Percentiles rank a stretch among this genome's conserved stretches.
These are phyloP conservation scores for Cantharis nigra DNA, from an alignment of 2,888 invertebrate genomes.

Conservation along the genomic window DNA sequence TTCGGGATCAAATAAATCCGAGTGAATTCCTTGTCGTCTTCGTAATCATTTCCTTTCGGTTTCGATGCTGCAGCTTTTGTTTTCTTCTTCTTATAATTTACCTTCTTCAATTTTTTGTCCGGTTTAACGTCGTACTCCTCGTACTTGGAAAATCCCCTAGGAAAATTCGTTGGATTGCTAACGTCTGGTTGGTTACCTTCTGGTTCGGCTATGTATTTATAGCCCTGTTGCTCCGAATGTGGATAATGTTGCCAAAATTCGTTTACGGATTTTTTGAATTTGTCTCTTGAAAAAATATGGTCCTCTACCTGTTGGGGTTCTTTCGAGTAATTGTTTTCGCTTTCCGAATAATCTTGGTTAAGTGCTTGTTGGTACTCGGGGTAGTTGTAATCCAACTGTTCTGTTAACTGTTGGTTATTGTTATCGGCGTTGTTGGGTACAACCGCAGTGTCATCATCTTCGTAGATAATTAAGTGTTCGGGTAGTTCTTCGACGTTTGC, in stretches of 20 bases:
- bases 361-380: slow-evolving; percentile 1
- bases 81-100: background rate
- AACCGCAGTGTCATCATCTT: slow-evolving; percentile 28
- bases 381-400: slow-evolving; percentile 9
- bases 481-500: slow-evolving; percentile 22
- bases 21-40: background rate
- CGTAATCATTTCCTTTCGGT: background rate
- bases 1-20: background rate
- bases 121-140: slow-evolving; percentile 34
- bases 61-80: background rate
- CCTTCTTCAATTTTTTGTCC: slow-evolving; percentile 29
- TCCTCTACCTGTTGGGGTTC: background rate
- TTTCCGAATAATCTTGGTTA: slow-evolving; percentile 20
- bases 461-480: slow-evolving; percentile 23
- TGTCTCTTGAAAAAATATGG: slow-evolving; percentile 1
- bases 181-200: slow-evolving; percentile 4
- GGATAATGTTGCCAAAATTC: slow-evolving; percentile 36
- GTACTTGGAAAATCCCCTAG: slow-evolving; percentile 28
- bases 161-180: background rate
- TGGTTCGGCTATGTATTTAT: slow-evolving; percentile 42
- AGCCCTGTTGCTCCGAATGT: slow-evolving; percentile 35
- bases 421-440: background rate
- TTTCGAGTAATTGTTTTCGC: background rate
- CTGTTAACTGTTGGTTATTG: background rate
- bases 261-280: slow-evolving; percentile 34